These are phyloP conservation scores for Arenicola marina DNA, from an alignment of 2,888 invertebrate genomes.

Conservation along the genomic window DNA sequence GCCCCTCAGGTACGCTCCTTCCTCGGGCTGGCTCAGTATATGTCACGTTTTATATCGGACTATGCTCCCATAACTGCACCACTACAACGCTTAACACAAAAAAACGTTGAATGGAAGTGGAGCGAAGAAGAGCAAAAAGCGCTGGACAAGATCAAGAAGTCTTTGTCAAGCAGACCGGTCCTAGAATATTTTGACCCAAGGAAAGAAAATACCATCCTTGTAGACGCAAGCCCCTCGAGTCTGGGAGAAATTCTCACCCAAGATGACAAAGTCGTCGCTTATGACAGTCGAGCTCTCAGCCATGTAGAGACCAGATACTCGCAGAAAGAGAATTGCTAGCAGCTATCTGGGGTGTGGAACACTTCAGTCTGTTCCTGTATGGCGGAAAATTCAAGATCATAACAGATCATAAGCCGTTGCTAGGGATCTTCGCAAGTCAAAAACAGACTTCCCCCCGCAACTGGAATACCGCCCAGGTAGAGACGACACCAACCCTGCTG, in stretches of 20 bases:
- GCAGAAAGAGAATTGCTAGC: conserved; percentile 18
- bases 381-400: conserved; percentile 29
- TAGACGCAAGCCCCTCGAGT: conserved; percentile 31
- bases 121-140: conserved; percentile 23
- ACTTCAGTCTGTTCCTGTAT: conserved; percentile 27
- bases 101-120: conserved; percentile 34
- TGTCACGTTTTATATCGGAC: conserved; percentile 34
- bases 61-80: conserved; percentile 34
- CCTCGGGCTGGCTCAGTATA: conserved; percentile 37
- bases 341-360: conserved; percentile 30
- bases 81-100: conserved; percentile 29
- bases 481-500: conserved; percentile 22
- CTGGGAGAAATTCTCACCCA: conserved; percentile 12
- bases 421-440: conserved; percentile 26
- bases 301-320: conserved; percentile 12
- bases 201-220: conserved; percentile 20
- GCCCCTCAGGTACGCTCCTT: conserved; percentile 32
- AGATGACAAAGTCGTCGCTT: background rate
- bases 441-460: background rate
- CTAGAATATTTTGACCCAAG: conserved; percentile 26
- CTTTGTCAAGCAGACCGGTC: background rate
- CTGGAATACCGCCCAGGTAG: background rate
- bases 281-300: conserved; percentile 8
- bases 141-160: conserved; percentile 24
- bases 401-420: conserved; percentile 35